phyloP scores from a whole-genome alignment of 2,797 vertebrate species.

The Orestias chungarensis region DNA sequence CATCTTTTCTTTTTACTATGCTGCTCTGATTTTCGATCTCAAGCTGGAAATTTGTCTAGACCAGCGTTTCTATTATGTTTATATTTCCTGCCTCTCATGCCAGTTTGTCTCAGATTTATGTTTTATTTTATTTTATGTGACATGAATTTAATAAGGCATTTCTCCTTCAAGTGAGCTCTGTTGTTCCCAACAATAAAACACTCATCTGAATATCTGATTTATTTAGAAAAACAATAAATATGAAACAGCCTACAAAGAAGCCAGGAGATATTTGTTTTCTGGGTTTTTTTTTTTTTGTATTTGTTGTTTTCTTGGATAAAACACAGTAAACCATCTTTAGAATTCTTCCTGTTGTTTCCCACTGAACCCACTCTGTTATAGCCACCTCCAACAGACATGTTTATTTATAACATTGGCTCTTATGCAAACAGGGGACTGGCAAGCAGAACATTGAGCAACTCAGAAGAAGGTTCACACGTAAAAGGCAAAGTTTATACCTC shows the following conservation, averaged over 20 bases:
- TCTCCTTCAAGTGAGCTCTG: conserved; percentile 41
- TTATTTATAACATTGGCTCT: conserved; percentile 77
- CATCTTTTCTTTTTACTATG: background rate
- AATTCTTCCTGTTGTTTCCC: conserved; percentile 34
- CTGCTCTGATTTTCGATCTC: background rate
- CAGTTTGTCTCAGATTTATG: conserved; percentile 26
- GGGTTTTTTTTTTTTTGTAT: conserved; percentile 45
- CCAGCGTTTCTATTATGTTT: conserved; percentile 14
- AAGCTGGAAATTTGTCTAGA: background rate
- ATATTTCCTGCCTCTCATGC: background rate
- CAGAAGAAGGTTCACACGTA: conserved; percentile 55
- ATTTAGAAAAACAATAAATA: conserved; percentile 53
- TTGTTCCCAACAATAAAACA: conserved; percentile 36
- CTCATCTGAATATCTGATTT: conserved; percentile 42
- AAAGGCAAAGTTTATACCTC: conserved; percentile 45
- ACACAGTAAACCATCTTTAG: conserved; percentile 46
- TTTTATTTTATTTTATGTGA: conserved; percentile 33
- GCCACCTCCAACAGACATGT: conserved; percentile 73
- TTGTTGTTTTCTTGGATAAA: conserved; percentile 31
- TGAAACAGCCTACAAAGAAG: conserved; percentile 34
- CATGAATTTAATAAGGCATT: conserved; percentile 46
- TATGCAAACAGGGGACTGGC: conserved; percentile 69
- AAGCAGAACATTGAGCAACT: conserved; percentile 54
- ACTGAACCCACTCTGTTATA: conserved; percentile 37
- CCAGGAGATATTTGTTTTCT: conserved; percentile 6